Evolutionary conservation across 2,888 invertebrate genomes (phyloP), one percentile per base, ranked within the genome.

Genomic region (Alcis repandata): DNA sequence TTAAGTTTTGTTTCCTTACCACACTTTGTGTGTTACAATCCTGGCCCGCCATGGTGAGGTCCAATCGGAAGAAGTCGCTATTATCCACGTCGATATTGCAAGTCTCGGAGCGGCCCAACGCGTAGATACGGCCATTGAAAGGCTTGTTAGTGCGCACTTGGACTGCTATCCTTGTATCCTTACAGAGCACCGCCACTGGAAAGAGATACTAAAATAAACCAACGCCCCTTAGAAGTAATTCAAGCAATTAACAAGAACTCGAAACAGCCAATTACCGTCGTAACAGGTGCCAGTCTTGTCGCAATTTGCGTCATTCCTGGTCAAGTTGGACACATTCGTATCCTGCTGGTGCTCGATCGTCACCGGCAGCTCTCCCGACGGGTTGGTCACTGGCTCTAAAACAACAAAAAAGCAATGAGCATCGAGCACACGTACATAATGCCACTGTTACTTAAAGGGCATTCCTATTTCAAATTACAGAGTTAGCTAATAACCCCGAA

Each of bases 21-120:
- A 98, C 97, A 84, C 98, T 98, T 90, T 98, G 98, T 17, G 98
- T 98, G 87, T 98, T 98, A 86, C 98, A 98, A 83, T 98, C 98
- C 85, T 98, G 98, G 45, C 98, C 98, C 69, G 95, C 97, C 97
- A 98, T 98, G 40, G 98, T 98, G 58, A 98, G 94, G 86, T 98
- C 98, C 67, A 98, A 94, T 75, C 98, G 95, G 95, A 98, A 98
- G 69, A 97, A 95, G 88, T 98, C 98, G 79, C 98, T 98, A 90
- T 98, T 98, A 81, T 97, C 95, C 19, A 98, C 98, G 85, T 98
- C 98, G 71, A 98, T 97, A 91, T 98, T 98, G 90, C 98, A 98
- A 43, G 98, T 98, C 90, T 98, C 98, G 0, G 98, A 98, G 59
- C 98, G 95, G 40, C 98, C 98, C 79, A 98, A 92, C 19, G 98